phyloP scores from a whole-genome alignment of 2,888 invertebrate genomes.

The Agrotis segetum region DNA sequence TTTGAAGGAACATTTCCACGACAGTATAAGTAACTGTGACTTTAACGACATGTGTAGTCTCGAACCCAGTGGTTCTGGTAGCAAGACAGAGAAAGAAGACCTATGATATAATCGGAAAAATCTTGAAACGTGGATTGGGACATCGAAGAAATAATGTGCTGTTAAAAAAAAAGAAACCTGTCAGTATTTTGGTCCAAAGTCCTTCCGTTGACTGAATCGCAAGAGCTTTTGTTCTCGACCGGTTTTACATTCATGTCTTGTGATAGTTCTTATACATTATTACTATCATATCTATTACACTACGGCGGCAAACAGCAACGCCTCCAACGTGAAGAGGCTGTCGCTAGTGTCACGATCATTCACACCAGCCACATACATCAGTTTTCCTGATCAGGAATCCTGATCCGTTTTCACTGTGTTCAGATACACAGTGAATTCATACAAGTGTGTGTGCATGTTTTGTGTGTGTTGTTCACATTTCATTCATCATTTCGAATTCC shows the following conservation, averaged over 20 bases:
- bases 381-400: too few species aligned
- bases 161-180: not conserved
- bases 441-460: too few species aligned
- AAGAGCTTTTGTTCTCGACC: not conserved
- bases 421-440: too few species aligned
- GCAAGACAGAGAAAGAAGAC: not conserved
- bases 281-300: not conserved
- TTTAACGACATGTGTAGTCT: slow-evolving; percentile 92
- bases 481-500: too few species aligned
- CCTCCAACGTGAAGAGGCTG: too few species aligned
- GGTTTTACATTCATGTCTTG: not conserved
- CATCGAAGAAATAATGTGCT: not conserved
- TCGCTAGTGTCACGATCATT: not conserved
- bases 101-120: slow-evolving; percentile 8
- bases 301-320: not conserved
- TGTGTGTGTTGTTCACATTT: too few species aligned
- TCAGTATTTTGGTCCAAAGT: not conserved
- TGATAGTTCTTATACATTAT: too few species aligned
- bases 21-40: slow-evolving; percentile 92
- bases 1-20: slow-evolving; percentile 90
- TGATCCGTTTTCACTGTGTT: too few species aligned
- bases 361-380: too few species aligned
- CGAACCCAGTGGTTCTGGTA: slow-evolving; percentile 26
- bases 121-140: too few species aligned
- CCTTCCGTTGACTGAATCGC: too few species aligned